A percentile compares a stretch with the other conserved stretches of the same genome.
phyloP scores from a whole-genome alignment of 2,113 vertebrate species.

The Sylvia atricapilla region DNA sequence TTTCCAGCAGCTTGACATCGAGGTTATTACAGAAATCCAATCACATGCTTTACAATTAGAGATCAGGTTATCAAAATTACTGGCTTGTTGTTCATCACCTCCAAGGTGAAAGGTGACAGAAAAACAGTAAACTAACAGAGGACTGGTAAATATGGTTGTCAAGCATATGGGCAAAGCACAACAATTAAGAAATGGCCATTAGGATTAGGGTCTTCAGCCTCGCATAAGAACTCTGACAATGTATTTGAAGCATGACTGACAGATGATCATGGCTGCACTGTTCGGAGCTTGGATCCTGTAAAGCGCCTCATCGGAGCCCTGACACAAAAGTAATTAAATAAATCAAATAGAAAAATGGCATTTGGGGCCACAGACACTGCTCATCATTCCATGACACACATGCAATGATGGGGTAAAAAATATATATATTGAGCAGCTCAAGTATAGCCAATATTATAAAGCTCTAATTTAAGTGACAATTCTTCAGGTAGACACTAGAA shows the following conservation, averaged over 20 bases:
- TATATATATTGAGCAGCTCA: background rate
- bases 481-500: background rate
- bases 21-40: slow-evolving; percentile 1
- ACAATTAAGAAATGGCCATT: background rate
- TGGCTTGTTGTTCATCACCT: background rate
- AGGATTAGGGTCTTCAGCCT: background rate
- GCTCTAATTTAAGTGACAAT: background rate
- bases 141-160: background rate
- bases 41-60: slow-evolving; percentile 15
- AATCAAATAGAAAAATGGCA: background rate
- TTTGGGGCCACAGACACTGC: background rate
- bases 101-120: slow-evolving; percentile 9
- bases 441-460: background rate
- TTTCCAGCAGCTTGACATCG: background rate
- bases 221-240: background rate
- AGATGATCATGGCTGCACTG: background rate
- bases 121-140: background rate
- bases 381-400: background rate
- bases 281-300: background rate
- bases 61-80: slow-evolving; percentile 5
- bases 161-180: background rate
- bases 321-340: slow-evolving; percentile 30
- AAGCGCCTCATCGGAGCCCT: background rate
- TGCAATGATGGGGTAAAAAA: background rate
- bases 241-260: slow-evolving; percentile 25